Evolutionary conservation across 2,797 vertebrate species (phyloP), one percentile per base, ranked within the genome.

Genomic region (Denticeps clupeoides): DNA sequence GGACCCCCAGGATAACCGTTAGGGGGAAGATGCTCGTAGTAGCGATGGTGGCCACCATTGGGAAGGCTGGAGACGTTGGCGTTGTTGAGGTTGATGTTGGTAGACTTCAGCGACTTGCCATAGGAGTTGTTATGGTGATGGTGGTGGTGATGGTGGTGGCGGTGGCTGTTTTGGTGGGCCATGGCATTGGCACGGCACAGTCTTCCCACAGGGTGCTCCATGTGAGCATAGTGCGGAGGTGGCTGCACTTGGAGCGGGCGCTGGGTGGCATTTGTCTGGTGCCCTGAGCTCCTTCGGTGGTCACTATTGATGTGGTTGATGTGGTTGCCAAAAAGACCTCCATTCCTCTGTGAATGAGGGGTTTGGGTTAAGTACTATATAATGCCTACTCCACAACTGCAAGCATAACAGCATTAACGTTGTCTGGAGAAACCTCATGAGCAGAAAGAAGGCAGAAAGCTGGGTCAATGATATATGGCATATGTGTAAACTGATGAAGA

Each of bases 61-160:
- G 84, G 81, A 59, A 89, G 73, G 70, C 89, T 90, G 78, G 89
- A 95, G 75, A 89, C 62, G 25, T 99, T 99, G 82, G 93, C 95
- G 40, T 99, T 99, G 84, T 99, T 99, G 78, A 99, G 90, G 78
- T 99, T 99, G 84, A 90, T 89, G 79, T 99, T 99, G 67, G 91
- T 96, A 68, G 95, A 97, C 67, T 93, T 97, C 56, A 91, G 89
- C 50, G 87, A 86, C 80, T 97, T 97, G 71, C 86, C 84, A 49
- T 87, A 74, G 21, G 88, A 84, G 72, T 82, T 90, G 82, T 90
- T 89, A 69, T 89, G 80, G 64, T 91, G 89, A 53, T 87, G 87
- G 59, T 88, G 85, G 74, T 91, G 88, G 53, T 89, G 90, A 72
- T 89, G 87, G 73, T 87, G 87, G 51, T 82, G 80, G 27, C 80